Evolutionary conservation across 2,797 vertebrate genomes (phyloP).

Genomic region (Ptychobarbus kaznakovi): DNA sequence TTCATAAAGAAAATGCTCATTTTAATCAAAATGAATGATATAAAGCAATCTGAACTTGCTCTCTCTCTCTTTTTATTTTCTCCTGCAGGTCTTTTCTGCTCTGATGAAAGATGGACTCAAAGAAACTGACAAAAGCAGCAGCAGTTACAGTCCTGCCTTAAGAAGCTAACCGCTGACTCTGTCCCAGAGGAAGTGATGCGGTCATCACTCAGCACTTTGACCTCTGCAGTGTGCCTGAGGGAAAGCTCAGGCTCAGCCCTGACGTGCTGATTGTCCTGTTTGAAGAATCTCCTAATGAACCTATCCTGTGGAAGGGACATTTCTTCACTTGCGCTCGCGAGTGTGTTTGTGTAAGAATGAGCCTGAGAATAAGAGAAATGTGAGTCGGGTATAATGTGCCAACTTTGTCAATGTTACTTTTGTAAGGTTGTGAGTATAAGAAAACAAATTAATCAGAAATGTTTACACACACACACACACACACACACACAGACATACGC

Average conservation of each 20-base stretch:
- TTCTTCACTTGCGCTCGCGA: background rate
- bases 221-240: slow-evolving; percentile 42
- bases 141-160: slow-evolving; percentile 58
- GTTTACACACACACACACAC: background rate
- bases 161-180: slow-evolving; percentile 53
- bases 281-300: background rate
- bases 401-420: slow-evolving; percentile 52
- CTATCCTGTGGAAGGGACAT: slow-evolving; percentile 9
- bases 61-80: slow-evolving; percentile 13
- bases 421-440: slow-evolving; percentile 22
- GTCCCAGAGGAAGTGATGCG: slow-evolving; percentile 7
- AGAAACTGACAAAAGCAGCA: slow-evolving; percentile 86
- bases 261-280: slow-evolving; percentile 7
- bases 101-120: slow-evolving; percentile 91
- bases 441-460: slow-evolving; percentile 15
- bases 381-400: slow-evolving; percentile 40
- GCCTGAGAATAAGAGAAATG: slow-evolving; percentile 15
- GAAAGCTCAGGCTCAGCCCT: background rate
- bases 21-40: background rate
- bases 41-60: background rate
- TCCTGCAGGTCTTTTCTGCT: slow-evolving; percentile 89
- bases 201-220: slow-evolving; percentile 18
- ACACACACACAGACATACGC: background rate
- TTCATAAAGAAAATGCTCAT: background rate
- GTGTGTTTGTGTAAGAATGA: slow-evolving; percentile 19